These are phyloP conservation scores for Chondrilla cf. caribensis DNA, from an alignment of 37 sponge, comb jelly and placozoan genomes.

Conservation along the genomic window DNA sequence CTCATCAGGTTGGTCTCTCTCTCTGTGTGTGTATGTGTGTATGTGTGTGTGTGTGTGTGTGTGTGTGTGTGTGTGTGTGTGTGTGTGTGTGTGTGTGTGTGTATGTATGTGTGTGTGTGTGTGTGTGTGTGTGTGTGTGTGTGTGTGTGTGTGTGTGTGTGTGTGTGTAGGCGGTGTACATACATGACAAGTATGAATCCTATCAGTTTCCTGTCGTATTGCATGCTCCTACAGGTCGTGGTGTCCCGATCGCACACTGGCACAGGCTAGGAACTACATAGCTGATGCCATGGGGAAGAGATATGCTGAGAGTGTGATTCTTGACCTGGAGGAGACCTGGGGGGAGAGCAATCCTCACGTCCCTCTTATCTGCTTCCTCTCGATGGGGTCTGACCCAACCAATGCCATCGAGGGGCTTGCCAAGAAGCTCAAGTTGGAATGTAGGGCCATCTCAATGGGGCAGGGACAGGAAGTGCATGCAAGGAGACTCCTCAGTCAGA, in stretches of 20 bases:
- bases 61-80: too few species aligned
- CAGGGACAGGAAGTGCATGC: conserved; percentile 98
- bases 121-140: too few species aligned
- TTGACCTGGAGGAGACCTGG: conserved; percentile 92
- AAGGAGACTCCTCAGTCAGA: conserved; percentile 81
- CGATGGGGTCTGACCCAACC: conserved; percentile 98
- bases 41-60: too few species aligned
- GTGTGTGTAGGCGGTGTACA: too few species aligned
- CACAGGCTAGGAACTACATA: conserved; percentile 96
- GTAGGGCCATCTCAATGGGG: conserved; percentile 92
- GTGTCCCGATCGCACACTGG: conserved; percentile 97
- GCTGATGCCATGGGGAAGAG: conserved; percentile 83
- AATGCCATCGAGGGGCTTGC: conserved; percentile 88
- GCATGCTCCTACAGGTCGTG: conserved; percentile 58
- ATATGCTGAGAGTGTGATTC: conserved; percentile 95
- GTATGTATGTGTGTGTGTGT: too few species aligned
- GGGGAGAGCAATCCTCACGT: conserved; percentile 72
- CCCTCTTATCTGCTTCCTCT: conserved; percentile 96
- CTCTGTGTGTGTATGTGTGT: too few species aligned
- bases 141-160: too few species aligned
- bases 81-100: too few species aligned
- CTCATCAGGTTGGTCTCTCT: conserved; percentile 67
- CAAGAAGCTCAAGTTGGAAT: conserved; percentile 92
- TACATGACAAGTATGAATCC: too few species aligned
- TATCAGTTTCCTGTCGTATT: too few species aligned